Base-by-base conservation (phyloP, 1,140 invertebrate species). In the Cardiocondyla obscurior region DNA sequence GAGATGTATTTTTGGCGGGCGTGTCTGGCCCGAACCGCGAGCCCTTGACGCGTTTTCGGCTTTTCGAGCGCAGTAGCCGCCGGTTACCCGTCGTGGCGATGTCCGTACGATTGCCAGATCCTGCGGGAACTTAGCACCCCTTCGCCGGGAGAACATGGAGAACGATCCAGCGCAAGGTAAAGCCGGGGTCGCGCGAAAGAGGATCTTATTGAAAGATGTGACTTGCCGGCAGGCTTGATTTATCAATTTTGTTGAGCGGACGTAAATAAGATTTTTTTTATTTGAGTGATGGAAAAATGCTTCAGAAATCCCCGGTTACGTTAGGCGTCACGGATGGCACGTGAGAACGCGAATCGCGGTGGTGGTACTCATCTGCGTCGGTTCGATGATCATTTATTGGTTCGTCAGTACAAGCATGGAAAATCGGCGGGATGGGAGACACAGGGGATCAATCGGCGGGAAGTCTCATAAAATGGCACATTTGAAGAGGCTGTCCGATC, bases 351-450 rank as follows among this genome's bases (percentile, higher is more conserved):
- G 85, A 81, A 72, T 85, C 51, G 82, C 84, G 44, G 57, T 81
- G 64, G 57, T 89, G 36, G 84, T 84, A 53, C 74, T 90, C 30
- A 65, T 84, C 22, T 89, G 84, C 51, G 46, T 90, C 33, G 19
- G 82, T 12, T 85, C 83, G 3, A 67, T 90, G 8, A 88, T 89
- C 22, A 69, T 89, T 60, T 90, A 87, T 72, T 91, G 90, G 89
- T 83, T 91, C 42, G 83, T 89, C 16, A 85, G 72, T 30, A 87
- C 89, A 14, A 89, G 88, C 72, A 70, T 87, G 65, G 81, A 81
- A 22, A 77, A 77, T 46, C 72, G 46, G 8, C 62, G 39, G 44
- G 46, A 83, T 36, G n/a, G 55, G n/a, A 60, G 39, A 39, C 28
- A 72, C 19, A 44, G 12, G 3, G 77, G 51, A 1, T 60, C 44